These are phyloP conservation scores for Platynereis dumerilii DNA, from an alignment of 2,888 invertebrate genomes.

Conservation along the genomic window DNA sequence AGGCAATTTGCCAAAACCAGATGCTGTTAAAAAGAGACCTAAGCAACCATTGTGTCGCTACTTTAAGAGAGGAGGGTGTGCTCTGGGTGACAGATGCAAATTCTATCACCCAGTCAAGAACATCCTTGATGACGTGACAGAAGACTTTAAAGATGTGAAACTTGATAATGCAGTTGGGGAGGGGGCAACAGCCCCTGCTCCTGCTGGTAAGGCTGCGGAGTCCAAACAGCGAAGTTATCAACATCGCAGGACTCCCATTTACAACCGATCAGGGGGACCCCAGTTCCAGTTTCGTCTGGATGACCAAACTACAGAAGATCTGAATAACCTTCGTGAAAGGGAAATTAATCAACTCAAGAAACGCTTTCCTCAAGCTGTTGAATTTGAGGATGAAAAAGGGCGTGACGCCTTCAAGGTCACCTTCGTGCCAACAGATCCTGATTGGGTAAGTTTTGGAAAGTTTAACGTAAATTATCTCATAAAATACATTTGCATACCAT, in stretches of 20 bases:
- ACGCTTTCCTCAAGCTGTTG: not conserved
- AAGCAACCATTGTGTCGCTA: not conserved
- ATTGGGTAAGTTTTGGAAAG: conserved; percentile 61
- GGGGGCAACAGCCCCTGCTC: not conserved
- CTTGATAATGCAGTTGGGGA: not conserved
- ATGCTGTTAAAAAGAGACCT: not conserved
- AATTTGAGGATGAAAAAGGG: not conserved
- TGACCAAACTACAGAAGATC: not conserved
- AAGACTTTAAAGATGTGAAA: not conserved
- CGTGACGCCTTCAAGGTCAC: conserved; percentile 26
- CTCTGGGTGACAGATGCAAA: conserved; percentile 5
- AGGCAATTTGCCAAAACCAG: too few relatives aligned
- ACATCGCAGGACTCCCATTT: not conserved
- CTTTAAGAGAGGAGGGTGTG: conserved; percentile 1
- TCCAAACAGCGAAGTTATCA: not conserved
- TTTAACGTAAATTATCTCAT: too few relatives aligned
- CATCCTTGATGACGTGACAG: not conserved
- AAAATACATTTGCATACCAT: too few relatives aligned
- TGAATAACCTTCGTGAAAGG: not conserved
- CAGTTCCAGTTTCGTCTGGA: not conserved
- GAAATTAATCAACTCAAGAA: conserved; percentile 1
- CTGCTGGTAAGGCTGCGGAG: too few relatives aligned
- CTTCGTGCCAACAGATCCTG: conserved; percentile 55
- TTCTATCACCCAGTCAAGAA: conserved; percentile 1
- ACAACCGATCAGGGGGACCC: not conserved